These are phyloP conservation scores for Napeogenes inachia DNA, from an alignment of 2,888 invertebrate species.

Conservation along the genomic window DNA sequence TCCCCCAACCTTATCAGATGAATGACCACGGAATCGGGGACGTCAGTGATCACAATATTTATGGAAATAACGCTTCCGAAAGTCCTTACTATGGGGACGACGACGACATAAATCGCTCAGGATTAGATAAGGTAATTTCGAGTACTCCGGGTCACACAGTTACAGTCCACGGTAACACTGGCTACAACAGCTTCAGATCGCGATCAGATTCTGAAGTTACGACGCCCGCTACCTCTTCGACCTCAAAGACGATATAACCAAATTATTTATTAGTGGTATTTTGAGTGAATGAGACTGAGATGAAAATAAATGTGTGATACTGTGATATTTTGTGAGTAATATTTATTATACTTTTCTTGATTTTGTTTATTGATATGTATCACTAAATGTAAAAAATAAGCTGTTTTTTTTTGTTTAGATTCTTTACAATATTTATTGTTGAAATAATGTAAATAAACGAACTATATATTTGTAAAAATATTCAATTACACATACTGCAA, in stretches of 20 bases:
- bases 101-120: conserved; percentile 21
- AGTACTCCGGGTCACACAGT: conserved; percentile 44
- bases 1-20: conserved; percentile 50
- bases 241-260: conserved; percentile 17
- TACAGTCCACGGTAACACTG: conserved; percentile 50
- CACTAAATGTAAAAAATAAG: too few relatives aligned
- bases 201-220: conserved; percentile 48
- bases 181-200: conserved; percentile 54
- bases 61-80: conserved; percentile 6
- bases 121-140: conserved; percentile 26
- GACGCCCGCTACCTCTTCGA: conserved; percentile 31
- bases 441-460: too few relatives aligned
- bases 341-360: conserved; percentile 20
- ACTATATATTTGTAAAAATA: too few relatives aligned
- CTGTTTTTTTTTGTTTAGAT: too few relatives aligned
- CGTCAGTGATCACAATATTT: conserved; percentile 16
- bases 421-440: too few relatives aligned
- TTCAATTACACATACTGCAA: too few relatives aligned
- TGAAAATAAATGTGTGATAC: conserved; percentile 61
- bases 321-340: conserved; percentile 56
- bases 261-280: conserved; percentile 24
- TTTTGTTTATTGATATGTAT: neutral
- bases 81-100: conserved; percentile 25
- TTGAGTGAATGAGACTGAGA: conserved; percentile 22
- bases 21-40: conserved; percentile 36